Evolutionary conservation across 2,113 vertebrate genomes (phyloP).

Genomic region (Urocolius indicus): DNA sequence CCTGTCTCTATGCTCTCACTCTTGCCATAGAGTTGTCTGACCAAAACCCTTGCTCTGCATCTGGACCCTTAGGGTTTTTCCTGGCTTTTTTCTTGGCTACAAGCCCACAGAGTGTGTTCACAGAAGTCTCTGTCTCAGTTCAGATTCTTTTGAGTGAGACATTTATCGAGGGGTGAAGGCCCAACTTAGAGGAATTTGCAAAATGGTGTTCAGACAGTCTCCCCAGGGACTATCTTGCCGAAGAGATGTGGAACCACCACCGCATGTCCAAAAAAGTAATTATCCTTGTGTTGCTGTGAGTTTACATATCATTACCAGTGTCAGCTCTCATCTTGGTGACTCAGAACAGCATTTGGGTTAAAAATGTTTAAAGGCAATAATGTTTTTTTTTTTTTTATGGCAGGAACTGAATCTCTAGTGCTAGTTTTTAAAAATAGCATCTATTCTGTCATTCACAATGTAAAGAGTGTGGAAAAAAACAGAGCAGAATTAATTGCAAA

Average conservation of each 20-base stretch:
- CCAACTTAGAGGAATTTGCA: background rate
- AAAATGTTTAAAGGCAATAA: background rate
- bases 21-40: background rate
- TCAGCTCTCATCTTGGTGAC: background rate
- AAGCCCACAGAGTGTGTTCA: background rate
- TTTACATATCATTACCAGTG: background rate
- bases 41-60: background rate
- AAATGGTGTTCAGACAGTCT: background rate
- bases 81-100: background rate
- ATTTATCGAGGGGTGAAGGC: background rate
- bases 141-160: background rate
- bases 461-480: background rate
- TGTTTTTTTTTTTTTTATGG: background rate
- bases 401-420: background rate
- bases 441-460: background rate
- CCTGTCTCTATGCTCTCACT: background rate
- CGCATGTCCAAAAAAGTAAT: background rate
- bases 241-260: background rate
- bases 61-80: background rate
- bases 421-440: background rate
- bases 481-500: slow-evolving; percentile 12
- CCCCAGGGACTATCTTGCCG: background rate
- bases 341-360: background rate
- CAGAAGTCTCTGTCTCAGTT: background rate
- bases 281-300: background rate